phyloP scores from a whole-genome alignment of 2,113 vertebrate species.

The Prunella himalayana region DNA sequence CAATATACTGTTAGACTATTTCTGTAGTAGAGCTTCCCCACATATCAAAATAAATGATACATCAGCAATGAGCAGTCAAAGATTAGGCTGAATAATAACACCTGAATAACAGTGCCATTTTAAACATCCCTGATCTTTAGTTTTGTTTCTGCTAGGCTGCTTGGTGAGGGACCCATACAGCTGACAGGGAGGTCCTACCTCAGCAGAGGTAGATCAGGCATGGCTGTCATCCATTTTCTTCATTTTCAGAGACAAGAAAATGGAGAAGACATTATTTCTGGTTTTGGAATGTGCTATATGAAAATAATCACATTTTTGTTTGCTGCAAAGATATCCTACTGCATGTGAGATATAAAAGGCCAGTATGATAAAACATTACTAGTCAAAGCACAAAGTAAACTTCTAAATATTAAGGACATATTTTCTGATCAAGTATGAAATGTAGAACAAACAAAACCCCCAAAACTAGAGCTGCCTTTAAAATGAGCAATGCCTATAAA shows the following conservation, averaged over 20 bases:
- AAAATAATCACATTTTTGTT: not conserved
- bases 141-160: not conserved
- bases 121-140: not conserved
- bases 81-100: not conserved
- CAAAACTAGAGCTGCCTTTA: not conserved
- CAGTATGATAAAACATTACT: not conserved
- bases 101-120: not conserved
- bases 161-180: not conserved
- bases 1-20: constrained; percentile 53
- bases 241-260: not conserved
- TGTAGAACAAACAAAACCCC: not conserved
- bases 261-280: not conserved
- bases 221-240: not conserved
- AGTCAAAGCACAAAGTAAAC: not conserved
- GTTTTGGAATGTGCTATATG: not conserved
- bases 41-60: not conserved
- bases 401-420: not conserved
- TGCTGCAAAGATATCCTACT: not conserved
- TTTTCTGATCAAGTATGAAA: not conserved
- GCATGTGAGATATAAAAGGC: not conserved
- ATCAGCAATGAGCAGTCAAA: not conserved
- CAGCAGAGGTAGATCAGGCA: not conserved
- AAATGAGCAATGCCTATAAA: not conserved
- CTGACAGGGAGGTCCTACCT: not conserved
- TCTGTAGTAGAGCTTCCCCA: not conserved